Evolutionary conservation across 2,113 vertebrate genomes (phyloP).

Genomic region (Dolichotis patagonum): DNA sequence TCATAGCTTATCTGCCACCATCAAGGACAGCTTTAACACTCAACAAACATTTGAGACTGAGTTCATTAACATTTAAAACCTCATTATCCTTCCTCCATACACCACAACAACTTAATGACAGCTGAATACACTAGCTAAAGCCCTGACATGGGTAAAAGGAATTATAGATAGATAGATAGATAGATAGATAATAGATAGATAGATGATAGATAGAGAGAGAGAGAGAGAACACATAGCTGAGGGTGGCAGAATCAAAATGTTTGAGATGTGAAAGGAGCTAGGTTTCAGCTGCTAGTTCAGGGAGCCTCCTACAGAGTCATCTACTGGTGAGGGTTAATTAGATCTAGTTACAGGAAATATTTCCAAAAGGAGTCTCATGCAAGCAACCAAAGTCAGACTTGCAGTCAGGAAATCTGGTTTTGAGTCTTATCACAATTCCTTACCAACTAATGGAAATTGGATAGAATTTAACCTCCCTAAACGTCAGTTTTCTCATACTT

Average conservation of each 20-base stretch:
- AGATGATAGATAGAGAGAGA: no score
- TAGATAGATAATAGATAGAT: no score
- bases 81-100: neutral
- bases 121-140: neutral
- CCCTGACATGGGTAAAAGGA: neutral
- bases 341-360: neutral
- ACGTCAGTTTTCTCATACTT: neutral
- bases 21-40: neutral
- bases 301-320: neutral
- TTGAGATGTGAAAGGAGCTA: neutral
- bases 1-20: neutral
- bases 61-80: neutral
- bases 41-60: neutral
- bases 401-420: neutral
- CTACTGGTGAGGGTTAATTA: neutral
- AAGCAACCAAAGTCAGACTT: neutral
- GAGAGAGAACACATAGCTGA: neutral
- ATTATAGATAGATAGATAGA: neutral
- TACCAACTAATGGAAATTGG: neutral
- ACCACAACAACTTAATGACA: neutral
- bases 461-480: neutral
- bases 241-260: neutral
- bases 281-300: neutral
- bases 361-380: neutral
- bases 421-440: neutral